A percentile compares a stretch with the other conserved stretches of the same genome.
These are phyloP conservation scores for Saccostrea echinata DNA, from an alignment of 1,140 invertebrate species.

Conservation along the genomic window DNA sequence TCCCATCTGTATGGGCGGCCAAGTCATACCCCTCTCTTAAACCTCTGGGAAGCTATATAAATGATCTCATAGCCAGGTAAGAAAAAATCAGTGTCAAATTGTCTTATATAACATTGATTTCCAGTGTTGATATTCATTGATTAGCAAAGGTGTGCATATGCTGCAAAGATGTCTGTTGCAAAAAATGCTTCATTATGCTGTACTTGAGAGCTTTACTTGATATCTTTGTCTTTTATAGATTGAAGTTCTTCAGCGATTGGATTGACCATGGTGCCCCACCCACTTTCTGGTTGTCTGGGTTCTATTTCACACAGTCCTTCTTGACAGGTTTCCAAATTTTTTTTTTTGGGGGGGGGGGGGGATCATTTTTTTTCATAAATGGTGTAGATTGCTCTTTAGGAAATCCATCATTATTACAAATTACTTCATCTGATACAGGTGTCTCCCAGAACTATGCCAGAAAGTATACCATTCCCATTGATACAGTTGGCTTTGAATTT, in stretches of 20 bases:
- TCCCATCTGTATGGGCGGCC: conserved; percentile 87
- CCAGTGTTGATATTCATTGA: background rate
- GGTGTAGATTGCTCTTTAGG: background rate
- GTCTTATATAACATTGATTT: too few species aligned
- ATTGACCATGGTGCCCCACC: conserved; percentile 75
- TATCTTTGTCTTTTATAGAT: conserved; percentile 61
- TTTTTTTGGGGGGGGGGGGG: background rate
- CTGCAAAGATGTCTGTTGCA: background rate
- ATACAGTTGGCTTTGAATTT: conserved; percentile 79
- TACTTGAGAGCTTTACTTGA: conserved; percentile 5
- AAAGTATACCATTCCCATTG: conserved; percentile 79
- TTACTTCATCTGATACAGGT: conserved; percentile 77
- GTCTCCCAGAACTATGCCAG: conserved; percentile 80
- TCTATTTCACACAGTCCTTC: conserved; percentile 81
- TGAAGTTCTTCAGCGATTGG: conserved; percentile 79
- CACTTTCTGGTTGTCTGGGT: conserved; percentile 80
- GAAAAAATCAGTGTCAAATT: too few species aligned
- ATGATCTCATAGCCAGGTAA: conserved; percentile 79
- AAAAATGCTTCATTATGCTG: background rate
- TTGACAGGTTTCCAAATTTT: conserved; percentile 75
- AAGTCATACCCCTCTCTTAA: conserved; percentile 80
- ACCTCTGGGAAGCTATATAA: conserved; percentile 79
- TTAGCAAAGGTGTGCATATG: background rate
- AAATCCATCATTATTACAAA: background rate
- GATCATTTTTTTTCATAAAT: background rate